These are phyloP conservation scores for Tetragnatha versicolor DNA, from an alignment of 1,140 invertebrate species.

Conservation along the genomic window DNA sequence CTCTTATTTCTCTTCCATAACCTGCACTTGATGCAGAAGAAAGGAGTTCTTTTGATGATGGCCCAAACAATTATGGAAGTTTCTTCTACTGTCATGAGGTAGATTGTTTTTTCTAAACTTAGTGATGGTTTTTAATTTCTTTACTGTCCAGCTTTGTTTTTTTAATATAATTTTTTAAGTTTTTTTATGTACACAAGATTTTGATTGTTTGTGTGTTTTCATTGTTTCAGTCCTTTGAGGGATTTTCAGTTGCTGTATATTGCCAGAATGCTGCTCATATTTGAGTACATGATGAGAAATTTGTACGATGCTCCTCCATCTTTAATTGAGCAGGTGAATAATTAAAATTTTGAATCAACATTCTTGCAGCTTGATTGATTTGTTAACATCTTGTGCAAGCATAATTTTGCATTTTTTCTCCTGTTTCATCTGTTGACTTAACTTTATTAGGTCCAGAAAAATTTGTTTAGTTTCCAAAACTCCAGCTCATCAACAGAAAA, in stretches of 20 bases:
- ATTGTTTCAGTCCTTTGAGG: slow-evolving; percentile 68
- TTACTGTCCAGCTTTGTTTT: background rate
- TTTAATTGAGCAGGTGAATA: slow-evolving; percentile 69
- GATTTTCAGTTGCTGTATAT: slow-evolving; percentile 70
- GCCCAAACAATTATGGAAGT: slow-evolving; percentile 63
- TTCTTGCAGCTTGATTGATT: too few relatives aligned
- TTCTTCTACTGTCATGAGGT: slow-evolving; percentile 50
- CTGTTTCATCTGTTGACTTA: background rate
- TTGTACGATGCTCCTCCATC: slow-evolving; percentile 78
- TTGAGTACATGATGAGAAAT: slow-evolving; percentile 95
- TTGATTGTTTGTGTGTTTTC: background rate
- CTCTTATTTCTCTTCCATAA: slow-evolving; percentile 93
- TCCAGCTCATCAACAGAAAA: slow-evolving; percentile 54
- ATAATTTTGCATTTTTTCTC: slow-evolving; percentile 2
- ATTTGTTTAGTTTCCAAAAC: slow-evolving; percentile 52
- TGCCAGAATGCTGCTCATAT: slow-evolving; percentile 83
- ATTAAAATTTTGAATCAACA: too few relatives aligned
- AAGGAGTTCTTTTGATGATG: slow-evolving; percentile 80
- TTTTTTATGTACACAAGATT: background rate
- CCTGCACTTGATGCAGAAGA: slow-evolving; percentile 94
- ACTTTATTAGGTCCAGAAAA: slow-evolving; percentile 49
- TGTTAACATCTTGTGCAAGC: too few relatives aligned
- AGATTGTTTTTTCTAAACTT: slow-evolving; percentile 27
- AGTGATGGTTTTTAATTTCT: too few relatives aligned
- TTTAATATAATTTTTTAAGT: background rate